Evolutionary conservation across 30 jellyfish, hydroid and myxozoan species (phyloP).

Genomic region (Phacellophora camtschatica): DNA sequence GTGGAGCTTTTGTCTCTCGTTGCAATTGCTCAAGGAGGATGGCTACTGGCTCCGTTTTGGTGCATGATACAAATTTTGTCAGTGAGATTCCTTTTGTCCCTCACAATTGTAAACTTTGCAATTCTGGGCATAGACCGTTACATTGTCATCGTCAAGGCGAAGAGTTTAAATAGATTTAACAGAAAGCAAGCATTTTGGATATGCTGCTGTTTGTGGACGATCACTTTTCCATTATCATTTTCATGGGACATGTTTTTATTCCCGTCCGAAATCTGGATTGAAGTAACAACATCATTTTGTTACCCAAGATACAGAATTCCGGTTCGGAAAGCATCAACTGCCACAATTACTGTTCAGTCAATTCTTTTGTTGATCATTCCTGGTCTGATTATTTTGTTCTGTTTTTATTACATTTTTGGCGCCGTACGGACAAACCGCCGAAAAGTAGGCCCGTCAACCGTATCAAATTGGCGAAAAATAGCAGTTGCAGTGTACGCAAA

Average conservation of each 20-base stretch:
- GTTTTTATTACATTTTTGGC: conserved; percentile 41
- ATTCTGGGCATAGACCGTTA: conserved; percentile 58
- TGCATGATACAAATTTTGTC: conserved; percentile 36
- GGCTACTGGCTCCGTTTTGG: conserved; percentile 16
- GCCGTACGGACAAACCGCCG: conserved; percentile 65
- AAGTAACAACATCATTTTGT: conserved; percentile 50
- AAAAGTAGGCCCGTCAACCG: conserved; percentile 69
- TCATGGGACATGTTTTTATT: conserved; percentile 51
- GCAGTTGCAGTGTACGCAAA: conserved; percentile 73
- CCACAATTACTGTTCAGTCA: not conserved
- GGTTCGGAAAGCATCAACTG: not conserved
- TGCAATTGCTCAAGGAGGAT: conserved; percentile 7
- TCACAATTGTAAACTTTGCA: conserved; percentile 34
- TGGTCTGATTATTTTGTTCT: conserved; percentile 25
- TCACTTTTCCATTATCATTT: not conserved
- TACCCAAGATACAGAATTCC: not conserved
- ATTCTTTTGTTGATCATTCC: conserved; percentile 14
- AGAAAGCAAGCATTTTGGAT: not conserved
- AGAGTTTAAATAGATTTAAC: conserved; percentile 16
- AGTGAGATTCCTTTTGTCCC: conserved; percentile 14
- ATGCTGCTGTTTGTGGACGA: conserved; percentile 31
- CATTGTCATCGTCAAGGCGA: conserved; percentile 47
- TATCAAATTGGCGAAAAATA: conserved; percentile 66
- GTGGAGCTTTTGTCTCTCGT: conserved; percentile 24
- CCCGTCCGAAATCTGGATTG: conserved; percentile 29